Conservation (phyloP, 2,113 vertebrate genomes). For the Laterallus jamaicensis region DNA sequence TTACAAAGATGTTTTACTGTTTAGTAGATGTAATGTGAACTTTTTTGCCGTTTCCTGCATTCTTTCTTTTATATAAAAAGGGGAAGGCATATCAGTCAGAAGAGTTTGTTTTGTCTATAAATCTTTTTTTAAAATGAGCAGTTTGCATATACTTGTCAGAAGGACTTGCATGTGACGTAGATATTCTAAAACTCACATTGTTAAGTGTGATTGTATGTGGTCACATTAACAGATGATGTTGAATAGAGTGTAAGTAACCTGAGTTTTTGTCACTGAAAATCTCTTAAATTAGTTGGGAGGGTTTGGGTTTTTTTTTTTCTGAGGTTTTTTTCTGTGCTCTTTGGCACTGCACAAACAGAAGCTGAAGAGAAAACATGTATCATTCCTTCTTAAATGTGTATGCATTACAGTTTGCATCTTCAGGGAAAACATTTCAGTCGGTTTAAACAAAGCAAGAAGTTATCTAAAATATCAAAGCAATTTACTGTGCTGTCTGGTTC, state of each 20-base stretch:
- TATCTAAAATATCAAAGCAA: background rate
- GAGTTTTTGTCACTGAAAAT: background rate
- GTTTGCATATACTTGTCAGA: background rate
- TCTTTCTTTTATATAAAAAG: background rate
- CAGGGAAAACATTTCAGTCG: background rate
- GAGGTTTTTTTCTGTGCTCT: background rate
- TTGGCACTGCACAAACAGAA: background rate
- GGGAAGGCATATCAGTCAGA: background rate
- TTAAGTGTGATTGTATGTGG: background rate
- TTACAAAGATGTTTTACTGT: background rate
- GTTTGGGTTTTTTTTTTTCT: background rate
- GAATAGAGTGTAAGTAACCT: background rate
- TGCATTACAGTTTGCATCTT: background rate
- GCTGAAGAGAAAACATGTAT: background rate
- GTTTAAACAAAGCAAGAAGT: background rate
- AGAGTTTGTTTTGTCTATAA: background rate
- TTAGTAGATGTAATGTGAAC: background rate
- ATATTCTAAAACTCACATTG: background rate
- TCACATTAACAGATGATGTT: background rate
- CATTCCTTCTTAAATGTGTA: background rate
- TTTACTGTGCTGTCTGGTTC: fast-evolving
- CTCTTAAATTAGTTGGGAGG: background rate
- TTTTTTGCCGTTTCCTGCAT: background rate
- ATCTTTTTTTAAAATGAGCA: background rate
- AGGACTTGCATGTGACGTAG: background rate